These are phyloP conservation scores for Trisateles emortualis DNA, from an alignment of 2,888 invertebrate species.

Conservation along the genomic window DNA sequence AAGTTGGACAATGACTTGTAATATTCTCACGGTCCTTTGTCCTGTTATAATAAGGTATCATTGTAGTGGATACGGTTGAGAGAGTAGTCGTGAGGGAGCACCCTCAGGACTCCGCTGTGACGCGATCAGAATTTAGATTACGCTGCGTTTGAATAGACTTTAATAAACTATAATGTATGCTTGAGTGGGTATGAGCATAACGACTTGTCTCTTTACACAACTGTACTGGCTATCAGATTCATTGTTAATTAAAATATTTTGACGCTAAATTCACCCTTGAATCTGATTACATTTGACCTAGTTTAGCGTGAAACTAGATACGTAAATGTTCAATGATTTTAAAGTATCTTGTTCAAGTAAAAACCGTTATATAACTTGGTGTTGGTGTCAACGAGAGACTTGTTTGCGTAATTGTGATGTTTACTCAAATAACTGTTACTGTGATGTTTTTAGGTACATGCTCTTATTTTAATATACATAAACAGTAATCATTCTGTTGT, in stretches of 20 bases:
- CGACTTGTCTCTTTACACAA: slow-evolving; percentile 24
- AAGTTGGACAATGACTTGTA: slow-evolving; percentile 61
- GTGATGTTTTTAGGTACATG: background rate
- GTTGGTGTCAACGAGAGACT: slow-evolving; percentile 2
- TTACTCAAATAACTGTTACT: slow-evolving; percentile 10
- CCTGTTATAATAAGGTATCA: slow-evolving; percentile 75
- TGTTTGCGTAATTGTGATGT: slow-evolving; percentile 4
- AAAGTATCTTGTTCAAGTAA: slow-evolving; percentile 3
- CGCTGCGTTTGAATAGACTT: slow-evolving; percentile 69
- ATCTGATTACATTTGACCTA: slow-evolving; percentile 16
- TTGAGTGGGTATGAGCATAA: slow-evolving; percentile 48
- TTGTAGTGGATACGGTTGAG: slow-evolving; percentile 77
- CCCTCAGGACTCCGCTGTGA: slow-evolving; percentile 67
- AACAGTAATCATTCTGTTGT: background rate
- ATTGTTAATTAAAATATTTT: slow-evolving; percentile 36
- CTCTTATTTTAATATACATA: background rate
- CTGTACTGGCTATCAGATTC: slow-evolving; percentile 34
- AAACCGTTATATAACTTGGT: slow-evolving; percentile 10
- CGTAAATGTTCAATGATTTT: background rate
- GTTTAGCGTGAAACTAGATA: slow-evolving; percentile 15
- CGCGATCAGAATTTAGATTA: slow-evolving; percentile 80
- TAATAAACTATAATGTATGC: slow-evolving; percentile 65
- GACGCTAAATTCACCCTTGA: slow-evolving; percentile 14
- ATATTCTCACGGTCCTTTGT: slow-evolving; percentile 76
- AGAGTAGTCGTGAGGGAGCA: slow-evolving; percentile 67